Percentiles rank a stretch among this genome's conserved stretches.
Evolutionary conservation across 30 jellyfish, hydroid and myxozoan species (phyloP).

Genomic region (Mastigias papua): DNA sequence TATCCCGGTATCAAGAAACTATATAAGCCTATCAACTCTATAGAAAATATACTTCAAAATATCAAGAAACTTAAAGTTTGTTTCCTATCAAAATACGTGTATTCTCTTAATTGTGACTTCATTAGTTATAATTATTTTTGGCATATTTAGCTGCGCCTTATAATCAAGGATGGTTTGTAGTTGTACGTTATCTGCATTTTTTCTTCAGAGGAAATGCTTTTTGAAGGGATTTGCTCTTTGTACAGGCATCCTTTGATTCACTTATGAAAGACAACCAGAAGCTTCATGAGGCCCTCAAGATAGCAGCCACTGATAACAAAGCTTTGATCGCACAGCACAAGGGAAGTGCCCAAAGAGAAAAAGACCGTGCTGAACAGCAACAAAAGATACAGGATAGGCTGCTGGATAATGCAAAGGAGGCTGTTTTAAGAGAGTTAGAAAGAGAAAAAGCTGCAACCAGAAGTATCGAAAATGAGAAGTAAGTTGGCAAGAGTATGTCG

Average conservation of each 20-base stretch:
- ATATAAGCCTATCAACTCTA: no score
- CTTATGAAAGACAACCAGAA: conserved; percentile 57
- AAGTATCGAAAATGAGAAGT: conserved; percentile 71
- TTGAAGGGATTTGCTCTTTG: neutral
- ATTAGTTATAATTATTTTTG: no score
- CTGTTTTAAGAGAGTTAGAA: conserved; percentile 70
- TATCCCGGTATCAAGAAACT: no score
- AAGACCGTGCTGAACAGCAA: conserved; percentile 36
- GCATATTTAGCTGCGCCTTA: no score
- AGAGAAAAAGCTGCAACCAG: conserved; percentile 60
- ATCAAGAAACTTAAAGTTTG: no score
- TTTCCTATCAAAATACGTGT: no score
- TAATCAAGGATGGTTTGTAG: no score
- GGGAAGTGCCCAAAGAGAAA: conserved; percentile 70
- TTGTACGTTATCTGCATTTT: no score
- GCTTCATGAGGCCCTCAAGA: conserved; percentile 73
- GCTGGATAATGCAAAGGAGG: conserved; percentile 77
- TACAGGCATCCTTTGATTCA: conserved; percentile 36
- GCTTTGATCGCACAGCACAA: conserved; percentile 84
- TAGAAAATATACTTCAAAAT: no score
- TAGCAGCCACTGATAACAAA: conserved; percentile 90
- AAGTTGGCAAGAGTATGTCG: neutral
- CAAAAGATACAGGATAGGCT: conserved; percentile 57
- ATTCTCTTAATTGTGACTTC: no score
- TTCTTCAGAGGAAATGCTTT: neutral